Conservation (phyloP, 2,113 vertebrate species). For the Gopherus flavomarginatus region DNA sequence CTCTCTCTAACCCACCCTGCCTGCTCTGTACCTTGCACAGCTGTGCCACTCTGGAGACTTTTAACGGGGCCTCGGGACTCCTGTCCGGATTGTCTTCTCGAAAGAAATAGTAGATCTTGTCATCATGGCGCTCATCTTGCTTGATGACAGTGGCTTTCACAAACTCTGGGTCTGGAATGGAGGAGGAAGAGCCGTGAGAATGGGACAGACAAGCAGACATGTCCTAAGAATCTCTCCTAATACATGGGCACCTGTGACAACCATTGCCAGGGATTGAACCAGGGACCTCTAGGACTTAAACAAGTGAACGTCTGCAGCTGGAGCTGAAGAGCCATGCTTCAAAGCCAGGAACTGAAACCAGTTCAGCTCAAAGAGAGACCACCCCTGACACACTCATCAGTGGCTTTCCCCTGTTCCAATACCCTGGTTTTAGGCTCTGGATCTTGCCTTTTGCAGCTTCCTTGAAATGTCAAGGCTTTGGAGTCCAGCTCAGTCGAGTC, state of each 20-base stretch:
- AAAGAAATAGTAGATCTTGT: slow-evolving; percentile 94
- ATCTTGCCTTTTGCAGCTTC: accelerated
- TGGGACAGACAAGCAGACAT: accelerated
- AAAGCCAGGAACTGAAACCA: neutral
- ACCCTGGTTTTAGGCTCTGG: neutral
- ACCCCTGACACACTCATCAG: neutral
- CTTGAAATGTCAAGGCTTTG: neutral
- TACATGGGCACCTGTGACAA: neutral
- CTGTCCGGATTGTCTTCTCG: slow-evolving; percentile 89
- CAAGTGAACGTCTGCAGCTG: no score
- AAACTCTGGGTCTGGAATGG: slow-evolving; percentile 87
- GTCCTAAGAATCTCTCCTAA: neutral
- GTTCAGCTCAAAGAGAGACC: neutral
- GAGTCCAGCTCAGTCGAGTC: neutral
- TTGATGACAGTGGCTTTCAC: slow-evolving; percentile 84
- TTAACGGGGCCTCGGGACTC: slow-evolving; percentile 86
- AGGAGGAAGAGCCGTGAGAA: neutral
- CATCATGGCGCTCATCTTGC: slow-evolving; percentile 81
- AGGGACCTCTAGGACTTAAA: neutral
- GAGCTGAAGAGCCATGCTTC: no score
- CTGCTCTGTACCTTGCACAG: slow-evolving; percentile 87
- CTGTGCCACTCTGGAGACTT: slow-evolving; percentile 89
- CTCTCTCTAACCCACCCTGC: neutral
- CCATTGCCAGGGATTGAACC: accelerated
- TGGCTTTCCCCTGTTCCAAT: neutral